Evolutionary conservation across 2,888 invertebrate genomes (phyloP).

Genomic region (Drosophila nigritarsus): DNA sequence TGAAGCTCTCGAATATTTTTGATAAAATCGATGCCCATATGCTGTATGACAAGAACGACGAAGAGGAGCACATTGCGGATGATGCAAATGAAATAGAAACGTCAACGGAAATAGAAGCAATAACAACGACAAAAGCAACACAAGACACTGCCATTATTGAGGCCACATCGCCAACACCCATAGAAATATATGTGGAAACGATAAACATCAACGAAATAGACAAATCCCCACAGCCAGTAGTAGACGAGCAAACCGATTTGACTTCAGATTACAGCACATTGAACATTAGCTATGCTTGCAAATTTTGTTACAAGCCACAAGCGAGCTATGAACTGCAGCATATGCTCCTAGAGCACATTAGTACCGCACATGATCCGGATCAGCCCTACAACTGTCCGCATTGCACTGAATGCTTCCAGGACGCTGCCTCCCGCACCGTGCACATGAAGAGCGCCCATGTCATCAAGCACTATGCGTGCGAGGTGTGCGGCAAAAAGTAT

Average conservation of each 20-base stretch:
- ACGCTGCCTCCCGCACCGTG: slow-evolving; percentile 81
- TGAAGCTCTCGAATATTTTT: slow-evolving; percentile 77
- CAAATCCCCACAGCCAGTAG: slow-evolving; percentile 1
- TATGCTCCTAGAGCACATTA: slow-evolving; percentile 73
- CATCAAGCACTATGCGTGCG: slow-evolving; percentile 72
- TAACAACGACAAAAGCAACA: slow-evolving; percentile 27
- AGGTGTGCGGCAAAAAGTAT: slow-evolving; percentile 80
- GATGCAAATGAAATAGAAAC: slow-evolving; percentile 10
- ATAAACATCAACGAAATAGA: slow-evolving; percentile 40
- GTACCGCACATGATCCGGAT: slow-evolving; percentile 65
- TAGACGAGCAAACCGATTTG: slow-evolving; percentile 19
- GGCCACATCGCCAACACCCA: slow-evolving; percentile 33
- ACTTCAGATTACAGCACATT: slow-evolving; percentile 36
- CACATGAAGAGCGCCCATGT: slow-evolving; percentile 78
- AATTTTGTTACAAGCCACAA: slow-evolving; percentile 76
- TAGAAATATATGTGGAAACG: slow-evolving; percentile 53
- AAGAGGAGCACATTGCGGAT: slow-evolving; percentile 8
- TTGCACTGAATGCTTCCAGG: slow-evolving; percentile 73
- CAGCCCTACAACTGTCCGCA: slow-evolving; percentile 81
- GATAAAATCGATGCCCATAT: slow-evolving; percentile 81
- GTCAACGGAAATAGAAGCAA: slow-evolving; percentile 23
- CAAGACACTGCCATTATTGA: slow-evolving; percentile 72
- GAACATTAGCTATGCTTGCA: slow-evolving; percentile 70
- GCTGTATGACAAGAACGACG: slow-evolving; percentile 63
- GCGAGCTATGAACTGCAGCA: slow-evolving; percentile 73